phyloP scores from a whole-genome alignment of 2,113 vertebrate species.

The Aplodontia rufa region DNA sequence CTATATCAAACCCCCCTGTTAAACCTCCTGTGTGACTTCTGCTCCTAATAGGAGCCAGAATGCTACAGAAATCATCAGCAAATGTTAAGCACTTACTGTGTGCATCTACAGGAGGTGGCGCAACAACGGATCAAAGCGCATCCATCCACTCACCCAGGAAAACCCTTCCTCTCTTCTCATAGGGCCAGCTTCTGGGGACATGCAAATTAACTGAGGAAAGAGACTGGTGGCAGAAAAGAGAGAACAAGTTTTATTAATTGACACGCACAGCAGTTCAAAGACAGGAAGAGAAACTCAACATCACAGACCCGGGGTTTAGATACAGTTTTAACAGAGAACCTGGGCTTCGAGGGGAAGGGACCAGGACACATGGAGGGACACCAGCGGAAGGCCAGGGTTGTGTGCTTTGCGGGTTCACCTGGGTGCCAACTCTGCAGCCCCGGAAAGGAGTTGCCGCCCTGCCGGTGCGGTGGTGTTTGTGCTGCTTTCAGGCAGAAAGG shows the following conservation, averaged over 20 bases:
- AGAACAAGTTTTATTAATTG: background rate
- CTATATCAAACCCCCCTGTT: background rate
- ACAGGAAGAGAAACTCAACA: background rate
- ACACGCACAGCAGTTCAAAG: background rate
- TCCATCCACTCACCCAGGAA: too few species aligned
- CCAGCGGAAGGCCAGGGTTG: too few species aligned
- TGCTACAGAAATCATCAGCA: background rate
- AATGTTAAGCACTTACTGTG: background rate
- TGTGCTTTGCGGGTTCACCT: background rate
- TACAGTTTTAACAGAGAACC: background rate
- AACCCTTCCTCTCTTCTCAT: background rate
- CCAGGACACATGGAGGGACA: fast-evolving
- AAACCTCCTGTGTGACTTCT: background rate
- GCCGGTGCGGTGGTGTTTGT: too few species aligned
- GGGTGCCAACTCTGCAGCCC: background rate
- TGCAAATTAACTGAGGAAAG: background rate
- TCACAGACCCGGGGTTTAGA: too few species aligned
- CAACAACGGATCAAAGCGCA: fast-evolving
- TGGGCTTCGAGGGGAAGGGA: too few species aligned
- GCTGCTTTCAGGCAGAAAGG: background rate
- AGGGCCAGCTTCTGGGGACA: background rate
- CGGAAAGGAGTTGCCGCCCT: background rate
- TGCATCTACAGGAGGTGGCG: too few species aligned
- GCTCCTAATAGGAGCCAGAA: background rate
- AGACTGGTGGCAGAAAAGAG: background rate